A percentile compares a stretch with the other conserved stretches of the same genome.
Conservation (phyloP, 2,797 vertebrate genomes). For the Dipus sagitta region DNA sequence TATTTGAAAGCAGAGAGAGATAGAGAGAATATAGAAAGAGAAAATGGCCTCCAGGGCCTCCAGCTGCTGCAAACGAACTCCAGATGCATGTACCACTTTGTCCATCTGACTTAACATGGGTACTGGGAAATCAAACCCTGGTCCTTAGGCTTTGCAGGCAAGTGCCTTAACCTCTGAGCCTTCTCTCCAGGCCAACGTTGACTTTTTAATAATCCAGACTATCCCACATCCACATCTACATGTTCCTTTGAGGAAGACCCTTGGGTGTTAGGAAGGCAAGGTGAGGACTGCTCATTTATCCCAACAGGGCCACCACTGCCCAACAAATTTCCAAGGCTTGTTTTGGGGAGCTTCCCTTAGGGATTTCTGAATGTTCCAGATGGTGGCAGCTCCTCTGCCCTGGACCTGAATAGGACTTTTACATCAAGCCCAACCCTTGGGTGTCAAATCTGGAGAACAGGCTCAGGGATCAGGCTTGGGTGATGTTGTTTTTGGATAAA, state of each 20-base stretch:
- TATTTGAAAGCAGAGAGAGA: too few relatives aligned
- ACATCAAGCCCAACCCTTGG: conserved; percentile 42
- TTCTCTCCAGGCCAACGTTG: background rate
- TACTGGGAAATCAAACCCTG: too few relatives aligned
- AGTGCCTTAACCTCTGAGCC: too few relatives aligned
- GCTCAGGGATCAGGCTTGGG: conserved; percentile 28
- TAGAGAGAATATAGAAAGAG: too few relatives aligned
- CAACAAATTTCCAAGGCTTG: conserved; percentile 13
- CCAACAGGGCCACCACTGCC: background rate
- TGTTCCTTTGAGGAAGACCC: background rate
- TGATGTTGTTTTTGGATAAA: conserved; percentile 66
- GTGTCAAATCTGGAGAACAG: conserved; percentile 64
- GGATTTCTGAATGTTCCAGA: too few relatives aligned
- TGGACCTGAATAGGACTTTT: conserved; percentile 11
- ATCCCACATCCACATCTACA: background rate
- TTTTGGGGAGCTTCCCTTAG: background rate
- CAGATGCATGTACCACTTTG: too few relatives aligned
- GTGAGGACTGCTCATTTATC: background rate
- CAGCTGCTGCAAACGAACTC: too few relatives aligned
- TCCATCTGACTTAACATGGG: too few relatives aligned
- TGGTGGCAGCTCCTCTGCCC: background rate
- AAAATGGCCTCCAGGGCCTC: too few relatives aligned
- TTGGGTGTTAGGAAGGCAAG: background rate
- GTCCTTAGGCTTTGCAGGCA: too few relatives aligned
- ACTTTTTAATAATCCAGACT: background rate